phyloP scores from a whole-genome alignment of 2,888 invertebrate species.

The Taphrorychus bicolor region DNA sequence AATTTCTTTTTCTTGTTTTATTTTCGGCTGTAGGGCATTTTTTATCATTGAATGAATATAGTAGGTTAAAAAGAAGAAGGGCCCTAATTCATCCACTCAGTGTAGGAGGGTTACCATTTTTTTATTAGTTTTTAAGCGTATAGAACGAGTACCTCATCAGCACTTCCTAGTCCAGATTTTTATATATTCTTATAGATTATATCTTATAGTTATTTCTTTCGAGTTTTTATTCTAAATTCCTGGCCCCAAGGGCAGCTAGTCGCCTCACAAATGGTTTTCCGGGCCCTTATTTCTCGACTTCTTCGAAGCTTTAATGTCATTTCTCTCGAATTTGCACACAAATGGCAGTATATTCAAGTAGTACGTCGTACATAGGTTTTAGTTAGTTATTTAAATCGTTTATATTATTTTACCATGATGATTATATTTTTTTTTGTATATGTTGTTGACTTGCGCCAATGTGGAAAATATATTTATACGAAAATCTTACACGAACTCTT shows the following conservation, averaged over 20 bases:
- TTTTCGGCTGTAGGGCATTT: constrained; percentile 8
- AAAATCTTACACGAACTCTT: constrained; percentile 51
- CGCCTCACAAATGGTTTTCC: background rate
- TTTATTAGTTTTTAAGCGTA: constrained; percentile 11
- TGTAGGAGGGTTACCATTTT: constrained; percentile 19
- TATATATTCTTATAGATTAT: constrained; percentile 47
- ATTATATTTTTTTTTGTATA: constrained; percentile 61
- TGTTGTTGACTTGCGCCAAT: constrained; percentile 62
- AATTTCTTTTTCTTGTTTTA: constrained; percentile 21
- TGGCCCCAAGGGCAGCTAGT: background rate
- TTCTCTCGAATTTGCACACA: constrained; percentile 5
- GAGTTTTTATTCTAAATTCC: background rate
- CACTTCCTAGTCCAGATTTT: constrained; percentile 52
- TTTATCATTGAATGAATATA: no score
- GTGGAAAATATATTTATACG: constrained; percentile 63
- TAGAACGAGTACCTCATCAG: constrained; percentile 49
- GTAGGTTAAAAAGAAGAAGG: background rate
- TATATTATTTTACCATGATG: constrained; percentile 51
- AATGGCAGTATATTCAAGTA: constrained; percentile 9
- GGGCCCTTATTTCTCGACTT: constrained; percentile 9
- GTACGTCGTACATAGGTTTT: constrained; percentile 39
- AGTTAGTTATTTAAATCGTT: constrained; percentile 56
- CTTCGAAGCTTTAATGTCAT: background rate
- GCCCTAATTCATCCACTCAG: background rate
- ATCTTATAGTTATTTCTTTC: constrained; percentile 36